Conservation (phyloP, 2,797 vertebrate species). For the Crypturellus tataupa region DNA sequence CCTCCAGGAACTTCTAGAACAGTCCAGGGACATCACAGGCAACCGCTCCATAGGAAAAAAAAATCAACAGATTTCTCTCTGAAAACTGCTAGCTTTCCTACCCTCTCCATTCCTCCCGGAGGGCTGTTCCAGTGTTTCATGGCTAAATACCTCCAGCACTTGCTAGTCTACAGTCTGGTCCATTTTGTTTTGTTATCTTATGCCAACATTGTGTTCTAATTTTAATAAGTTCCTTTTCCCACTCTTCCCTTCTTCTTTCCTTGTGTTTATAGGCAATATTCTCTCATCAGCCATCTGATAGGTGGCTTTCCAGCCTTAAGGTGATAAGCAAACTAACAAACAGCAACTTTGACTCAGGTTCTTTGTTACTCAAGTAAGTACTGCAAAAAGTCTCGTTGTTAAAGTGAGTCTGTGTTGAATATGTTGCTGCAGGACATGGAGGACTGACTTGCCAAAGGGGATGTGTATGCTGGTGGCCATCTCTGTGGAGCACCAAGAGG, state of each 20-base stretch:
- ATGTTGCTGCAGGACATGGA: constrained; percentile 89
- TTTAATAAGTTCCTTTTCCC: neutral
- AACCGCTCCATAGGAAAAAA: neutral
- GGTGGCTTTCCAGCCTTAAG: too few species aligned
- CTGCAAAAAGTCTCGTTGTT: neutral
- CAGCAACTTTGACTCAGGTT: neutral
- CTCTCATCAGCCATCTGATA: neutral
- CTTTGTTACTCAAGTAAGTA: rapidly evolving
- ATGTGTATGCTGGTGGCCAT: constrained; percentile 90
- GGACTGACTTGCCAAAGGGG: constrained; percentile 94
- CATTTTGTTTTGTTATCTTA: neutral
- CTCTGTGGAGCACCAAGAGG: constrained; percentile 93
- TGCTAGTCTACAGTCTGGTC: neutral
- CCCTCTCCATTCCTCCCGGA: neutral
- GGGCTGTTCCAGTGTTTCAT: neutral
- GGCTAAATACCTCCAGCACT: neutral
- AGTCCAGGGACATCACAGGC: neutral
- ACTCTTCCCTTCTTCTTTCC: neutral
- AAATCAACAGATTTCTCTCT: neutral
- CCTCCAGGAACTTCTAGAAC: neutral
- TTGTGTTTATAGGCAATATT: neutral
- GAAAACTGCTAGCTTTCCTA: too few species aligned
- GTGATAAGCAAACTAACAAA: neutral
- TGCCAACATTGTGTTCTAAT: neutral
- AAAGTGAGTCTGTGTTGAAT: neutral